Evolutionary conservation across 2,113 vertebrate genomes (phyloP), one percentile per base, ranked within the genome.

Genomic region (Gulo gulo): DNA sequence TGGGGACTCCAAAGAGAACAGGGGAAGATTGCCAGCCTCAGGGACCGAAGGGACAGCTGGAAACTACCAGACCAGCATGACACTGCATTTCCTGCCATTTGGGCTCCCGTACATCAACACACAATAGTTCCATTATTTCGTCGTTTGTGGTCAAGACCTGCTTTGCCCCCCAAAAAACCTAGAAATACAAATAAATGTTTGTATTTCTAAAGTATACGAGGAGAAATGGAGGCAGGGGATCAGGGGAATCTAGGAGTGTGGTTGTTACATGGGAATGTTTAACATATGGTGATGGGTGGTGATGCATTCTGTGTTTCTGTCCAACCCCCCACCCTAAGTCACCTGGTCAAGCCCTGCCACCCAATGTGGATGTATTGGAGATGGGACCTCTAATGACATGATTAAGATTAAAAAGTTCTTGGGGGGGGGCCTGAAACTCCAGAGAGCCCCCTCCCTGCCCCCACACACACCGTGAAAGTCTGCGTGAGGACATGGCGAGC

Each of bases 241-340:
- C 61, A 34, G 20, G 23, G 10, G n/a, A 36, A 34, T n/a, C 18
- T 10, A 11, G 26, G 9, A 13, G 2, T 2, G 0, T 1, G 9
- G 65, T 13, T 12, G 29, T 59, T 14, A 10, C 4, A 1, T 7
- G 42, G 55, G 24, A 82, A 59, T 1, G 36, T 13, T 16, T 3
- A 8, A 7, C 2, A 0, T 9, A 1, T 14, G 16, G 23, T 85
- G 50, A 21, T 2, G 14, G 36, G 12, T 7, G 10, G 7, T 23
- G 29, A 10, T 4, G 47, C 14, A 13, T 29, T 6, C n/a, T 12
- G n/a, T 71, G 29, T 71, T 36, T 59, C 14, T 55, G 87, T n/a
- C 9, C 18, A 24, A 55, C 52, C 31, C 16, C 42, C 31, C 59
- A 21, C 29, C 29, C 61, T 1, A 36, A 74, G 42, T 55, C 29